Conservation (phyloP, 2,113 vertebrate species). For the Engraulis encrasicolus region DNA sequence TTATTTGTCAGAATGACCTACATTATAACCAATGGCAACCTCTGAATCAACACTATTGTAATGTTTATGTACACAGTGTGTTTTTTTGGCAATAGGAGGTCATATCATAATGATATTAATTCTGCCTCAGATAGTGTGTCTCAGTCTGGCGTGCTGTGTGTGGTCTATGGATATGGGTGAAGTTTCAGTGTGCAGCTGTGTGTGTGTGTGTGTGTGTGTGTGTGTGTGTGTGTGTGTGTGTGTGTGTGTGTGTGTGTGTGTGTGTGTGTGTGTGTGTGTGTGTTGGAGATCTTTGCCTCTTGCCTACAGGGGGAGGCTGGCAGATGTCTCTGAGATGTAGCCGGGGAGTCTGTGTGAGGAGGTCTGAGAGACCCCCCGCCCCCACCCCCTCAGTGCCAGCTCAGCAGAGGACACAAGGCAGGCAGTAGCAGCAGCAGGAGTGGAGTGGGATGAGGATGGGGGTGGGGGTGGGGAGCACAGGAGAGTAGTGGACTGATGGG, state of each 20-base stretch:
- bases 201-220: too few species aligned
- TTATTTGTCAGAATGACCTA: background rate
- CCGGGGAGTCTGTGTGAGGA: background rate
- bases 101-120: too few species aligned
- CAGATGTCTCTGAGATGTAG: constrained; percentile 6
- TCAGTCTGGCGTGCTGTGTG: background rate
- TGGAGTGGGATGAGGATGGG: background rate
- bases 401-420: background rate
- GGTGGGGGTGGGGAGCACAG: too few species aligned
- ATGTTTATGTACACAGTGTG: background rate
- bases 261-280: background rate
- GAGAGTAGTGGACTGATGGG: too few species aligned
- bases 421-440: background rate
- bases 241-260: background rate
- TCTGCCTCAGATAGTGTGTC: background rate
- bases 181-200: background rate
- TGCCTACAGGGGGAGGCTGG: constrained; percentile 7
- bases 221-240: background rate
- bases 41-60: background rate
- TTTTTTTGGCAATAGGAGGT: background rate
- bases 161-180: background rate
- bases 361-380: too few species aligned
- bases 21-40: background rate
- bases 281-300: background rate
- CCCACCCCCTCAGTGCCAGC: background rate